Evolutionary conservation across 1,140 invertebrate species (phyloP).

Genomic region (Wiebesia pumilae): DNA sequence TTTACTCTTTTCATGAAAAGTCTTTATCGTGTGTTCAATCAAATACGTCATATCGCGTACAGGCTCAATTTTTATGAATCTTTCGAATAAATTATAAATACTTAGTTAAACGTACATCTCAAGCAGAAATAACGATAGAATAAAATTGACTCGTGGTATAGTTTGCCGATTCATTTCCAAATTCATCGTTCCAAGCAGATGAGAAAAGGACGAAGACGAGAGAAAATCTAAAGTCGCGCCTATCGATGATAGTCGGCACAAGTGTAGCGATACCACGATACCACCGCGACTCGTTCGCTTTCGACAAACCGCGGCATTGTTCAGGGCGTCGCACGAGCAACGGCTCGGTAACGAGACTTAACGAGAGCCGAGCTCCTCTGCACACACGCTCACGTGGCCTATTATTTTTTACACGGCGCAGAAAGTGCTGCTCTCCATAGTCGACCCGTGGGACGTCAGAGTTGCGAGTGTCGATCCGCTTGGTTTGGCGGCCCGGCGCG

Average conservation of each 20-base stretch:
- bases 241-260: not conserved
- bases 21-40: too few relatives aligned
- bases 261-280: not conserved
- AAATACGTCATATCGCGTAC: too few relatives aligned
- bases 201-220: not conserved
- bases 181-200: too few relatives aligned
- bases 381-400: not conserved
- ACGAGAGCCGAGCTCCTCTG: not conserved
- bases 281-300: not conserved
- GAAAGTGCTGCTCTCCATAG: constrained; percentile 73
- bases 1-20: too few relatives aligned
- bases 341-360: not conserved
- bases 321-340: not conserved
- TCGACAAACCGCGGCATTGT: not conserved
- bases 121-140: too few relatives aligned
- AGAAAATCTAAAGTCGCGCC: not conserved
- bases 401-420: constrained; percentile 59
- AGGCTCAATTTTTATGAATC: too few relatives aligned
- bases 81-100: too few relatives aligned
- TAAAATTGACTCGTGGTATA: too few relatives aligned
- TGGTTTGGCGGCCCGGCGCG: constrained; percentile 63
- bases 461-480: constrained; percentile 71
- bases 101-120: too few relatives aligned
- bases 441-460: constrained; percentile 72
- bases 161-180: too few relatives aligned